Percentiles rank a stretch among this genome's conserved stretches.
Evolutionary conservation across 2,113 vertebrate genomes (phyloP).

Genomic region (Harpagus bidentatus): DNA sequence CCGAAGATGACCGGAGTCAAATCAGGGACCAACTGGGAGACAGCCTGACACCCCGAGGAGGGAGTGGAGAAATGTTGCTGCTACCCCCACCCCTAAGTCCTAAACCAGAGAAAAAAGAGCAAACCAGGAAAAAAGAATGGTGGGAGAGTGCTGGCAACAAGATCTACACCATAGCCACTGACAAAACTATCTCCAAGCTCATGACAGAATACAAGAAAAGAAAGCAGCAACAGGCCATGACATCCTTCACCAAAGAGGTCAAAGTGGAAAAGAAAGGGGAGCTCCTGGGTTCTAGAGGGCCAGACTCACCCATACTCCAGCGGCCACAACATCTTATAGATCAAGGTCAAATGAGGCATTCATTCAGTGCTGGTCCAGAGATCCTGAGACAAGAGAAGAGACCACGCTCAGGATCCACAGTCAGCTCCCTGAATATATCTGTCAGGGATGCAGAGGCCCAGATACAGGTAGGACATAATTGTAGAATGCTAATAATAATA

Average conservation of each 20-base stretch:
- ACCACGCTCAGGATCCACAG: slow-evolving; percentile 87
- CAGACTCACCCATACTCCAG: slow-evolving; percentile 81
- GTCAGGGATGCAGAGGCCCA: slow-evolving; percentile 89
- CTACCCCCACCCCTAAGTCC: slow-evolving; percentile 71
- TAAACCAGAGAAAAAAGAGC: slow-evolving; percentile 72
- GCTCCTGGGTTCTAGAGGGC: slow-evolving; percentile 65
- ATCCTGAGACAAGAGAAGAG: slow-evolving; percentile 90
- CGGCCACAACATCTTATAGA: slow-evolving; percentile 91
- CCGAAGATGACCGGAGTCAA: slow-evolving; percentile 83
- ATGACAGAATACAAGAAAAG: slow-evolving; percentile 94
- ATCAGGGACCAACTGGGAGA: slow-evolving; percentile 68
- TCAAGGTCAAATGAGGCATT: slow-evolving; percentile 90
- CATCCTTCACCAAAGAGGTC: slow-evolving; percentile 83
- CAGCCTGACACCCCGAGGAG: slow-evolving; percentile 69
- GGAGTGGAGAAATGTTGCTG: slow-evolving; percentile 61
- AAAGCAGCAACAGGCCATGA: slow-evolving; percentile 86
- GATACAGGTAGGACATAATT: slow-evolving; percentile 84
- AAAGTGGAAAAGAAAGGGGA: slow-evolving; percentile 80
- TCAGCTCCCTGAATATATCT: slow-evolving; percentile 87
- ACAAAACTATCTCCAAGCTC: slow-evolving; percentile 90
- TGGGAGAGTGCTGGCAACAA: slow-evolving; percentile 96
- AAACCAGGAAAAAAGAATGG: slow-evolving; percentile 88
- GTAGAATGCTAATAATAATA: neutral
- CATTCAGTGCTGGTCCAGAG: slow-evolving; percentile 92
- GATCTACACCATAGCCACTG: slow-evolving; percentile 92